Evolutionary conservation across 1,140 invertebrate species (phyloP).

Genomic region (Conus ventricosus): DNA sequence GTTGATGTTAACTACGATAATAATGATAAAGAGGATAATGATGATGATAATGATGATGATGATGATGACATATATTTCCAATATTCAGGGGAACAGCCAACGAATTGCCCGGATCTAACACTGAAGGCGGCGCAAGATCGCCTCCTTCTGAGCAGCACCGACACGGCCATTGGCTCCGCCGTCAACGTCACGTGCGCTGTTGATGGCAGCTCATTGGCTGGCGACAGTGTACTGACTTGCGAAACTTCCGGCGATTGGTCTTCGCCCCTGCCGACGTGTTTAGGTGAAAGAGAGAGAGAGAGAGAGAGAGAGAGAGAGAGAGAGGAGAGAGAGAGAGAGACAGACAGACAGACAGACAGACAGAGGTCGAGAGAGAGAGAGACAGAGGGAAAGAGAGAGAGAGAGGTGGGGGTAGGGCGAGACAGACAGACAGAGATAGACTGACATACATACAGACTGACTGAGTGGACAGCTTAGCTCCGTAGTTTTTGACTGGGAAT

Average conservation of each 20-base stretch:
- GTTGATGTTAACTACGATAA: too few relatives aligned
- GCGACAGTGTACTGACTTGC: slow-evolving; percentile 16
- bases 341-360: too few relatives aligned
- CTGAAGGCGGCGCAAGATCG: background rate
- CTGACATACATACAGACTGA: background rate
- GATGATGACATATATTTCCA: too few relatives aligned
- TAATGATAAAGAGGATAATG: too few relatives aligned
- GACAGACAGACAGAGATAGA: background rate
- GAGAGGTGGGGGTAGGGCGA: too few relatives aligned
- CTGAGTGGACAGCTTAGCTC: too few relatives aligned
- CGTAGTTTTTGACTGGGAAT: too few relatives aligned
- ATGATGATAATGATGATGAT: too few relatives aligned
- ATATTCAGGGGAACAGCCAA: background rate
- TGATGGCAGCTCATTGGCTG: background rate
- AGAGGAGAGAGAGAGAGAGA: background rate
- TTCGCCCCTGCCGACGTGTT: background rate
- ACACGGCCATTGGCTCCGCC: background rate
- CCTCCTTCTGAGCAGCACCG: background rate
- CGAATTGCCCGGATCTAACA: background rate
- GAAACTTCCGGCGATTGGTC: background rate
- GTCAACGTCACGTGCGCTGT: slow-evolving; percentile 25
- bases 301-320: too few relatives aligned
- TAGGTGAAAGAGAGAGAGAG: background rate
- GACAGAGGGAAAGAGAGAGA: background rate
- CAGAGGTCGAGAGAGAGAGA: background rate